phyloP scores from a whole-genome alignment of 30 jellyfish, hydroid and myxozoan species.

The Euphysa ruthae region DNA sequence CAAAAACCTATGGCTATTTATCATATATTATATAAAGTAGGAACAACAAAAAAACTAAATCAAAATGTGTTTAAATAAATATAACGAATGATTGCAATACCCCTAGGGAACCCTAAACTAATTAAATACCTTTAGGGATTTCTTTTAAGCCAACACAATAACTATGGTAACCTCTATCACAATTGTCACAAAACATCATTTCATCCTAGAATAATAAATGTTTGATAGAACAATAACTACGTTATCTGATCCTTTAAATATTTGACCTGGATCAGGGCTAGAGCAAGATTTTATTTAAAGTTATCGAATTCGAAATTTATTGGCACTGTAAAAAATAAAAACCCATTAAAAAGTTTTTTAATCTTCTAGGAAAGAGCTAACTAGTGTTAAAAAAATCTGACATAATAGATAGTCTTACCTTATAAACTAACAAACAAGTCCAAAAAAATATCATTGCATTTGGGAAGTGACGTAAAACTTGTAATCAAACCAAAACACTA shows the following conservation, averaged over 20 bases:
- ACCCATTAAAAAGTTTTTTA: not conserved
- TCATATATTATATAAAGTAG: not conserved
- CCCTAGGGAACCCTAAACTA: too few species aligned
- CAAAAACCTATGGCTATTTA: too few species aligned
- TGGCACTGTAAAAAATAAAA: too few species aligned
- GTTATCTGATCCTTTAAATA: not conserved
- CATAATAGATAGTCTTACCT: not conserved
- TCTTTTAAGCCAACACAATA: constrained; percentile 84
- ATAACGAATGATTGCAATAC: too few species aligned
- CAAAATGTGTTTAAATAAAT: too few species aligned
- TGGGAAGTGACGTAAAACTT: too few species aligned
- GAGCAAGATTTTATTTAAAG: too few species aligned
- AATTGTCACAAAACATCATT: constrained; percentile 96
- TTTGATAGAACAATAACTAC: not conserved
- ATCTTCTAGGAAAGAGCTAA: not conserved
- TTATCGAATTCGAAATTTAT: too few species aligned
- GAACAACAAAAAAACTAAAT: not conserved
- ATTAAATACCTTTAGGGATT: constrained; percentile 80
- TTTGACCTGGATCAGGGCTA: too few species aligned
- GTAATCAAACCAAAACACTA: too few species aligned
- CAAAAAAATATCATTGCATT: too few species aligned
- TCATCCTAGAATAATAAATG: constrained; percentile 36
- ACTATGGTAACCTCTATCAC: constrained; percentile 96
- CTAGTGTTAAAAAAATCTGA: not conserved
- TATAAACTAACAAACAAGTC: too few species aligned